phyloP scores from a whole-genome alignment of 92 coral and sea anemone species.

The Actinernus sp. region DNA sequence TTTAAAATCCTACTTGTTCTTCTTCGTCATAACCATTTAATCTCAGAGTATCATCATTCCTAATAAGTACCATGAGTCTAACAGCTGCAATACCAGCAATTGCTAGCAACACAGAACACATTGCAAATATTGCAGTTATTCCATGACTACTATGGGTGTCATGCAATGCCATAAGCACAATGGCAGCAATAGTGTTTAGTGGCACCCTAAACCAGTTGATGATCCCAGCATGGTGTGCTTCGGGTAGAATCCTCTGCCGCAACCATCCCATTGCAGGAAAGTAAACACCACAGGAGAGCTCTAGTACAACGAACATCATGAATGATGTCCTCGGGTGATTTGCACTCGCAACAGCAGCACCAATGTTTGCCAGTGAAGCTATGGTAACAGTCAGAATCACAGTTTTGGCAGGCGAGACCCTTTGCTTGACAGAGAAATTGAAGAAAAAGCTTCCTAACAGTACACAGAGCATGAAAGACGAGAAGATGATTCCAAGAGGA shows the following conservation, averaged over 20 bases:
- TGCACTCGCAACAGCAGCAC: slow-evolving; percentile 90
- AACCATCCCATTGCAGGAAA: slow-evolving; percentile 99
- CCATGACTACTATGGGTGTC: slow-evolving; percentile 98
- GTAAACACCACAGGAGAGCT: slow-evolving; percentile 92
- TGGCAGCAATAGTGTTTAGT: slow-evolving; percentile 89
- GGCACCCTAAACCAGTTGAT: slow-evolving; percentile 99
- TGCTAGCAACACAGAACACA: slow-evolving; percentile 85
- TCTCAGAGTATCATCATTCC: slow-evolving; percentile 72
- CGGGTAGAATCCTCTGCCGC: slow-evolving; percentile 92
- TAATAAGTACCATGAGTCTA: slow-evolving; percentile 66
- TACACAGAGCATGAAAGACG: slow-evolving; percentile 97
- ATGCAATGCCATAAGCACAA: slow-evolving; percentile 92
- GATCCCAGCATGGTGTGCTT: slow-evolving; percentile 98
- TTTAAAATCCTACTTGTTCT: no score
- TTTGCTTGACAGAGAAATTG: slow-evolving; percentile 64
- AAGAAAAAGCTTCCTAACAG: slow-evolving; percentile 85
- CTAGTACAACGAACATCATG: slow-evolving; percentile 84
- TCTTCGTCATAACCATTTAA: slow-evolving; percentile 53
- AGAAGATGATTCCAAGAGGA: slow-evolving; percentile 91
- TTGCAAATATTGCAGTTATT: slow-evolving; percentile 90
- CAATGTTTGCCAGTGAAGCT: slow-evolving; percentile 84
- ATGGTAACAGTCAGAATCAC: slow-evolving; percentile 71
- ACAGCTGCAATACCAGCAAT: slow-evolving; percentile 79
- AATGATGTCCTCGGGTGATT: slow-evolving; percentile 92
- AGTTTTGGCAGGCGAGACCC: slow-evolving; percentile 74